A percentile compares a stretch with the other conserved stretches of the same genome.
phyloP scores from a whole-genome alignment of 2,797 vertebrate species.

The Sciurus carolinensis region DNA sequence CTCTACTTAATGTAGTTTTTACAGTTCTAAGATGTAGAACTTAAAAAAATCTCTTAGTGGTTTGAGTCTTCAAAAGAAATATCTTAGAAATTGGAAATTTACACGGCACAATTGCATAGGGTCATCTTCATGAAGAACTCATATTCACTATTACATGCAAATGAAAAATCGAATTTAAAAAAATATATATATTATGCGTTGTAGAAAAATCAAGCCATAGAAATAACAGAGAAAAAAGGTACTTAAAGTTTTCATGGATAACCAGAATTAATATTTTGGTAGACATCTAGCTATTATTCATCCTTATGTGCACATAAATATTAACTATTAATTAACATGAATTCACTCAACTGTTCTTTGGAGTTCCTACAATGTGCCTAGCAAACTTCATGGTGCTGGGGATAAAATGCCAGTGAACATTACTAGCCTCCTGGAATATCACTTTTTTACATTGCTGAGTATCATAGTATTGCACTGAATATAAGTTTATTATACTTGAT shows the following conservation, averaged over 20 bases:
- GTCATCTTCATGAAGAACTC: conserved; percentile 39
- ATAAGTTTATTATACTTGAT: conserved; percentile 20
- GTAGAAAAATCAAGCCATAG: conserved; percentile 44
- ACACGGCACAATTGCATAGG: neutral
- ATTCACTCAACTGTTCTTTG: neutral
- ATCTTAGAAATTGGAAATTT: conserved; percentile 46
- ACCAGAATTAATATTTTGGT: conserved; percentile 50
- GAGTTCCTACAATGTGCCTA: neutral
- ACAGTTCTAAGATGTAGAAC: neutral
- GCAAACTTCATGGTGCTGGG: neutral
- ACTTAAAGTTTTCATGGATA: conserved; percentile 24
- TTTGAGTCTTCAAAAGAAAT: conserved; percentile 48
- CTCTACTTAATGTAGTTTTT: neutral
- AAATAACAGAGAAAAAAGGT: conserved; percentile 30
- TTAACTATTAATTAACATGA: neutral
- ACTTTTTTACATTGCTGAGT: conserved; percentile 39
- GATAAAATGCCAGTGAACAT: neutral
- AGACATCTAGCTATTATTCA: neutral
- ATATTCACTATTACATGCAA: conserved; percentile 7
- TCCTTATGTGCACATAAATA: neutral
- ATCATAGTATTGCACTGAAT: conserved; percentile 9
- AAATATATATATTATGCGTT: neutral
- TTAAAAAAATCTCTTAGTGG: neutral
- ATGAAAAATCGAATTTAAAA: conserved; percentile 28
- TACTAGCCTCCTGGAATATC: neutral